phyloP scores from a whole-genome alignment of 1,140 invertebrate genomes.

The Luehdorfia chinensis region DNA sequence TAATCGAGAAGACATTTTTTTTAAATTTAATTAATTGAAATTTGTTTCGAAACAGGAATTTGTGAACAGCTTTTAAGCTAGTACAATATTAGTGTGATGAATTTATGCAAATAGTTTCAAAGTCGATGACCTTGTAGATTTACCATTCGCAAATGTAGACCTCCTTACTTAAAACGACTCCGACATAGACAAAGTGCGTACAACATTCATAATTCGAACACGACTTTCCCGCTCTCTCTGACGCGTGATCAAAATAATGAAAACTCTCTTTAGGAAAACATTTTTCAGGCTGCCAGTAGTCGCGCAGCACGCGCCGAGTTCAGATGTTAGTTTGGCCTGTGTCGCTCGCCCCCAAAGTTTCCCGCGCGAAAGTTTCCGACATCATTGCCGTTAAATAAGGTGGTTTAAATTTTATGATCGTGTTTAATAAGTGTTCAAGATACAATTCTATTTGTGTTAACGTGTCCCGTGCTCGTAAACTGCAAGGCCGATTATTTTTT shows the following conservation, averaged over 20 bases:
- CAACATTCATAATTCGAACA: slow-evolving; percentile 38
- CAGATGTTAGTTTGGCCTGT: slow-evolving; percentile 24
- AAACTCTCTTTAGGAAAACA: slow-evolving; percentile 40
- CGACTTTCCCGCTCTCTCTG: slow-evolving; percentile 32
- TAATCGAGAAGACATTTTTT: too few species aligned
- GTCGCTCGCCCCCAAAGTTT: slow-evolving; percentile 30
- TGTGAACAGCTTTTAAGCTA: too few species aligned
- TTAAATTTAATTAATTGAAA: too few species aligned
- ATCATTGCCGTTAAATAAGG: background rate
- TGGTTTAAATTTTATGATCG: background rate
- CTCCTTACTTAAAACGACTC: slow-evolving; percentile 12
- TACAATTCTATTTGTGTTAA: background rate
- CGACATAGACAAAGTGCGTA: slow-evolving; percentile 22
- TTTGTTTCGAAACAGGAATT: too few species aligned
- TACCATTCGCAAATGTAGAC: too few species aligned
- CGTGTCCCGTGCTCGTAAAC: background rate
- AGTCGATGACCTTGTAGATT: too few species aligned
- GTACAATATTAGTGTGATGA: too few species aligned
- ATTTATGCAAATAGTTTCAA: too few species aligned
- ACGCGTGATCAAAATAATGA: slow-evolving; percentile 46
- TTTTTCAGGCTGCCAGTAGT: slow-evolving; percentile 34
- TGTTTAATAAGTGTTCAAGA: background rate
- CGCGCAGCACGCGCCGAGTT: slow-evolving; percentile 43
- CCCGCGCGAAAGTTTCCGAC: slow-evolving; percentile 51
- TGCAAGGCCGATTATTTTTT: background rate